Percentiles rank a stretch among this genome's conserved stretches.
phyloP scores from a whole-genome alignment of 2,797 vertebrate species.

The Pteropus rufus region DNA sequence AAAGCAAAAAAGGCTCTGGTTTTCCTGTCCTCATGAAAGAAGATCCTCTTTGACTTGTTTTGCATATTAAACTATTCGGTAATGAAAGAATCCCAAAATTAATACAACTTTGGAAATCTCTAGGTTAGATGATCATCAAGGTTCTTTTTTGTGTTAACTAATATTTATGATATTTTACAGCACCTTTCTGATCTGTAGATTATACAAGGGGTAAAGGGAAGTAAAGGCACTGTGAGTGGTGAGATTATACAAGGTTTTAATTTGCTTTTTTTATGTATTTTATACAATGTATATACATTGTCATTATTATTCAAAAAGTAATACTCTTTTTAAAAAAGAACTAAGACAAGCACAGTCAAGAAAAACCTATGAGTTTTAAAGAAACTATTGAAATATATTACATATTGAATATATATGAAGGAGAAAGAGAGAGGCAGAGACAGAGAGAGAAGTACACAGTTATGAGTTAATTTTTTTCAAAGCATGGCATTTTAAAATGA shows the following conservation, averaged over 20 bases:
- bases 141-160: neutral
- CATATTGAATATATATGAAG: neutral
- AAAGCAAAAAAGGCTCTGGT: neutral
- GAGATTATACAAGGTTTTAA: neutral
- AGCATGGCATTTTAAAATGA: neutral
- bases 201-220: neutral
- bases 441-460: neutral
- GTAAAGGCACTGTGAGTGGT: neutral
- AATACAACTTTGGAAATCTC: neutral
- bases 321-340: neutral
- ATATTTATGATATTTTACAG: slow-evolving; percentile 7
- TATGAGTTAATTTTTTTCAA: neutral
- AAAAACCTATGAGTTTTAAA: neutral
- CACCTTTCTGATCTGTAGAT: neutral
- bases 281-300: neutral
- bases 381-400: neutral
- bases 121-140: neutral
- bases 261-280: neutral
- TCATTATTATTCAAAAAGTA: neutral
- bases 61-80: neutral
- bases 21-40: neutral
- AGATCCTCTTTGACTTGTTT: neutral
- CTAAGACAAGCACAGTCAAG: neutral
- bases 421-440: neutral
- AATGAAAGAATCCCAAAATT: neutral